Conservation (phyloP, 2,888 invertebrate species). For the Drosophila robusta region DNA sequence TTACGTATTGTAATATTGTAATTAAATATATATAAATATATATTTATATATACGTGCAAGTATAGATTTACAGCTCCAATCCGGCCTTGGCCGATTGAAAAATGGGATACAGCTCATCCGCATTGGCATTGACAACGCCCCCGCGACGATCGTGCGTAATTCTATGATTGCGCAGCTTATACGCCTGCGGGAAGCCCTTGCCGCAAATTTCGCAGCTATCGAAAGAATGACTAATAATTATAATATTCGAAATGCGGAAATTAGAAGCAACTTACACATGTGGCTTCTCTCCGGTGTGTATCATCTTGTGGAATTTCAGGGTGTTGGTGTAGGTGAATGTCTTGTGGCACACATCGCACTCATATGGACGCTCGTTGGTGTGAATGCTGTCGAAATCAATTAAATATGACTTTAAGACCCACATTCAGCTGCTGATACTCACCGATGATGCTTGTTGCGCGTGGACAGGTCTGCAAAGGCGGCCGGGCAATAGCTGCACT, state of each 20-base stretch:
- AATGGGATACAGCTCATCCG: slow-evolving; percentile 55
- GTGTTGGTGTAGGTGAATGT: slow-evolving; percentile 84
- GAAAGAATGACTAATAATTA: background rate
- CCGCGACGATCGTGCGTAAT: slow-evolving; percentile 74
- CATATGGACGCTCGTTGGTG: slow-evolving; percentile 84
- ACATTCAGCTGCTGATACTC: background rate
- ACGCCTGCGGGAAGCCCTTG: slow-evolving; percentile 81
- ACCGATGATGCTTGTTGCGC: slow-evolving; percentile 85
- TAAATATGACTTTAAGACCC: too few species aligned
- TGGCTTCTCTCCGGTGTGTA: slow-evolving; percentile 84
- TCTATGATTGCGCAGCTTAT: slow-evolving; percentile 80
- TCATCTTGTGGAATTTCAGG: slow-evolving; percentile 83
- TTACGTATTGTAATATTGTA: slow-evolving; percentile 59
- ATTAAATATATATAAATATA: slow-evolving; percentile 37
- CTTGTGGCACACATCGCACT: slow-evolving; percentile 83
- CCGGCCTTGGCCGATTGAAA: slow-evolving; percentile 57
- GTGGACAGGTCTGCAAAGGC: slow-evolving; percentile 85
- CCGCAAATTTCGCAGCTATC: slow-evolving; percentile 81
- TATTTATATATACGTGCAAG: slow-evolving; percentile 16
- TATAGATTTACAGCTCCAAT: slow-evolving; percentile 59
- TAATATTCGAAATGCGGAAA: background rate
- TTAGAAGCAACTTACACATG: slow-evolving; percentile 75
- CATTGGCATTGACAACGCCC: slow-evolving; percentile 34
- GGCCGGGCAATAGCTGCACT: slow-evolving; percentile 83
- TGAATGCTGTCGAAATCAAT: slow-evolving; percentile 69